phyloP scores from a whole-genome alignment of 1,140 invertebrate genomes.

The Maconellicoccus hirsutus region DNA sequence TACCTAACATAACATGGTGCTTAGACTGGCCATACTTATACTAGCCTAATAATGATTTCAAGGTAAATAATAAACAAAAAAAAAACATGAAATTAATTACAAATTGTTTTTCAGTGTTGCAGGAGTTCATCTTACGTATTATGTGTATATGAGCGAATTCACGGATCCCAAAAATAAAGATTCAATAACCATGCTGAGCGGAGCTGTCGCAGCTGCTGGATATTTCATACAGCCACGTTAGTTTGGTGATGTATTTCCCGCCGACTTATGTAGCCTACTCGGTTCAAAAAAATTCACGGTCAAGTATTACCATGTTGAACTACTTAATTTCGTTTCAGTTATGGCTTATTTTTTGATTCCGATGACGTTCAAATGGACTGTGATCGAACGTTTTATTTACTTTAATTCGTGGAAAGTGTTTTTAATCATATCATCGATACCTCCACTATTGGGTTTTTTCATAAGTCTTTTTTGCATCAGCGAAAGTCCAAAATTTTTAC shows the following conservation, averaged over 20 bases:
- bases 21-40: no score
- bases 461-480: neutral
- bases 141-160: conserved; percentile 11
- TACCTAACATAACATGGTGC: no score
- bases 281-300: no score
- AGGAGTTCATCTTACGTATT: neutral
- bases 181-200: neutral
- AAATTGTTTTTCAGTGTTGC: neutral
- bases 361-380: neutral
- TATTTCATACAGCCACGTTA: neutral
- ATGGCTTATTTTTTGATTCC: neutral
- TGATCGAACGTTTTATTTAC: neutral
- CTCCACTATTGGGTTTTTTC: neutral
- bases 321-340: neutral
- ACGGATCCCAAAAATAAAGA: neutral
- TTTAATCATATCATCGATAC: neutral
- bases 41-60: no score
- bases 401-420: neutral
- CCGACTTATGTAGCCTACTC: no score
- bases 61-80: no score
- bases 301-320: no score
- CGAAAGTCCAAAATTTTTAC: neutral
- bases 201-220: neutral
- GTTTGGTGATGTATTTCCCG: neutral
- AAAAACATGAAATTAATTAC: neutral